Conservation (phyloP, 2,113 vertebrate genomes). For the Acanthisitta chloris region DNA sequence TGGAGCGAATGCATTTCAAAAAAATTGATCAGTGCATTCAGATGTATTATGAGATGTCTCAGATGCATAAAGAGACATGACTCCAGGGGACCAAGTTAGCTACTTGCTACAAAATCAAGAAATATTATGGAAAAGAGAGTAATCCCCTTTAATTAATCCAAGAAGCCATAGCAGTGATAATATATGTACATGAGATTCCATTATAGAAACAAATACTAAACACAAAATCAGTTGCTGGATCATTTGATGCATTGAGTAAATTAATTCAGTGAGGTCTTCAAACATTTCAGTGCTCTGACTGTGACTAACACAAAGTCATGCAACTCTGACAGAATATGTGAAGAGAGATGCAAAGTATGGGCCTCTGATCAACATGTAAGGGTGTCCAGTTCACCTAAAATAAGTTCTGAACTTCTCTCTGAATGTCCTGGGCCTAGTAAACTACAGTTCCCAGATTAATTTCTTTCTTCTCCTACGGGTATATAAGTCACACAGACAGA, state of each 20-base stretch:
- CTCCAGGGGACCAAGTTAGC: background rate
- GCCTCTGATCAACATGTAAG: background rate
- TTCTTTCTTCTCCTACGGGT: background rate
- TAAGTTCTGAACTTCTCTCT: background rate
- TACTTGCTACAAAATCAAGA: background rate
- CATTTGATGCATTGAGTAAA: background rate
- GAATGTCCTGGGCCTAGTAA: background rate
- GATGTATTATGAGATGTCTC: background rate
- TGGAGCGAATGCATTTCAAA: background rate
- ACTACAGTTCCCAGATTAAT: background rate
- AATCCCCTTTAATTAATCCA: background rate
- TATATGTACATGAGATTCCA: background rate
- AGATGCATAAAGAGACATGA: background rate
- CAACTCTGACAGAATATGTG: background rate
- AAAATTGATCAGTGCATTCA: background rate
- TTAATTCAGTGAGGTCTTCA: background rate
- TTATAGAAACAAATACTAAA: background rate
- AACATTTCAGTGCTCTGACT: background rate
- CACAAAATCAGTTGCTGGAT: background rate
- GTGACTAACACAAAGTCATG: background rate
- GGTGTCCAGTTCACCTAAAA: background rate
- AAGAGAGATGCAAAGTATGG: background rate
- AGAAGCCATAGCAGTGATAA: background rate
- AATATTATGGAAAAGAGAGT: background rate
- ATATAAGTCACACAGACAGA: background rate